Base-by-base conservation (phyloP, 2,797 vertebrate genomes). In the Benthosema pterotum region DNA sequence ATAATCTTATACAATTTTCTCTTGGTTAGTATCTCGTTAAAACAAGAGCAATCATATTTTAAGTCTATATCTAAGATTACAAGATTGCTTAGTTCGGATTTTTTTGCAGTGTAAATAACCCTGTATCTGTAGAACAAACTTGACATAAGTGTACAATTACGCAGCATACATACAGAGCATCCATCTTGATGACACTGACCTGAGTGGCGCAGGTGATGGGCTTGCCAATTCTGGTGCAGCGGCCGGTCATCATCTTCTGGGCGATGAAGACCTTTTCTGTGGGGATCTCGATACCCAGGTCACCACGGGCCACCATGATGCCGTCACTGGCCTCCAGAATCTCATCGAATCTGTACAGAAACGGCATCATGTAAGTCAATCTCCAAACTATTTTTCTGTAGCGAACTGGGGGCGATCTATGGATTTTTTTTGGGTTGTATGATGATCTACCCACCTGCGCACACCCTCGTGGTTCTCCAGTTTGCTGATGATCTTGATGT, bases 231-330 rank as follows among this genome's bases (percentile, higher is more conserved):
- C 95, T 95, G 88, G 95, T 97, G 92, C 97, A 98, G 14, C 91
- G 94, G 16, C 96, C 96, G 4, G 98, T 99, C 97, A 99, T 97
- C 97, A 99, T 99, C 88, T 99, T 99, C 89, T 99, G 97, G 49
- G 98, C 98, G 0, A 99, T 78, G 83, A 99, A 99, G 69, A 99
- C 98, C 78, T 99, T 99, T 80, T 99, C 97, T 60, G 95, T 96
- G 0, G 97, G 97, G 85, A 99, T 99, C 89, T 99, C 98, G 0
- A 99, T 99, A 18, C 98, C 98, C 57, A 99, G 89, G 75, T 99
- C 97, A 43, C 98, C 98, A 0, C 97, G 97, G 50, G 98, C 97
- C 63, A 99, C 97, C 98, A 99, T 99, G 83, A 99, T 99, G 59
- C 97, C 97, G 80, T 99, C 98, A 0, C 97, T 99, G 58, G 94